Percentiles rank a stretch among this genome's conserved stretches.
These are phyloP conservation scores for Podiceps cristatus DNA, from an alignment of 2,113 vertebrate genomes.

Conservation along the genomic window DNA sequence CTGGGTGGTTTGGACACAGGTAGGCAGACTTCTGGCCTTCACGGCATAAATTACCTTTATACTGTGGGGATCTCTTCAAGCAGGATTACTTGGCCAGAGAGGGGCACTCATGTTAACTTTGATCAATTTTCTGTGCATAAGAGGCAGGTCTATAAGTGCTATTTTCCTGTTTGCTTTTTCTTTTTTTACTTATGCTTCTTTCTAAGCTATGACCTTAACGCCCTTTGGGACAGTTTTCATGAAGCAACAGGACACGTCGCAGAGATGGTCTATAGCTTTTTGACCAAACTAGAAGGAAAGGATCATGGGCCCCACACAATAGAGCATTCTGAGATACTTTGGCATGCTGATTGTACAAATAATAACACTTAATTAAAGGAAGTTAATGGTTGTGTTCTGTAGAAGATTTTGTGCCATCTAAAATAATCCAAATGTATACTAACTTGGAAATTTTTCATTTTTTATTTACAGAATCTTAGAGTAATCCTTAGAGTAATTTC, in stretches of 20 bases:
- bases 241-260: neutral
- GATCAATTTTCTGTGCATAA: neutral
- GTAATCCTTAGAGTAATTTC: too few relatives aligned
- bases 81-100: neutral
- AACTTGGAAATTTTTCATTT: neutral
- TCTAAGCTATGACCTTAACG: neutral
- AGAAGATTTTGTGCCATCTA: neutral
- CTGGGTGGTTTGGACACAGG: neutral
- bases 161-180: neutral
- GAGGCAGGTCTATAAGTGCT: neutral
- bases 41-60: neutral
- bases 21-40: neutral
- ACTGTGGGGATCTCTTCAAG: neutral
- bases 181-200: neutral
- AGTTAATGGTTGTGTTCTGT: neutral
- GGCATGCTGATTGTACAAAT: neutral
- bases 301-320: neutral
- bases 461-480: neutral
- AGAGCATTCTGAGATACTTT: neutral
- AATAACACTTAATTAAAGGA: constrained; percentile 19
- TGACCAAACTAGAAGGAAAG: neutral
- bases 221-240: neutral
- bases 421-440: neutral
- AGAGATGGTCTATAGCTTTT: neutral
- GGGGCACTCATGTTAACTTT: neutral